phyloP scores from a whole-genome alignment of 2,113 vertebrate species.

The Plecturocebus donacophilus region DNA sequence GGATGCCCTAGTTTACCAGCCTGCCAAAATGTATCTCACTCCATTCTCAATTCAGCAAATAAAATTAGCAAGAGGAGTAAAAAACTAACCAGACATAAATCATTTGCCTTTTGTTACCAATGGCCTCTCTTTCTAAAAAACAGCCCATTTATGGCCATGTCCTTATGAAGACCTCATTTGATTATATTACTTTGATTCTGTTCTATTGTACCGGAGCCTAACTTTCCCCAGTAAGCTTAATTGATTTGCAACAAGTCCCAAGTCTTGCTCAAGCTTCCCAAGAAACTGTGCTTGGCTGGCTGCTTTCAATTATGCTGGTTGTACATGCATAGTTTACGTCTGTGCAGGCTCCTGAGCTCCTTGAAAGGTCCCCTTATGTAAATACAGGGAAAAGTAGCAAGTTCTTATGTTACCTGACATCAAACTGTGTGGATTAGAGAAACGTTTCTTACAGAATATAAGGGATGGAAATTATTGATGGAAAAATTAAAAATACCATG shows the following conservation, averaged over 20 bases:
- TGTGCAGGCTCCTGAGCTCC: not conserved
- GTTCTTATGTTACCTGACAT: constrained; percentile 41
- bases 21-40: not conserved
- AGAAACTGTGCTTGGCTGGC: not conserved
- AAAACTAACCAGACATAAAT: not conserved
- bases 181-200: not conserved
- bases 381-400: constrained; percentile 49
- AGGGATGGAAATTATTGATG: not conserved
- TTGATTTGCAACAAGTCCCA: not conserved
- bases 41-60: not conserved
- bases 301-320: constrained; percentile 62
- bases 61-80: not conserved
- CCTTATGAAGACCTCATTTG: not conserved
- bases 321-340: not conserved
- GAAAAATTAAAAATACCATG: not conserved
- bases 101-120: not conserved
- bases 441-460: not conserved
- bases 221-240: not conserved
- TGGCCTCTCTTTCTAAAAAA: not conserved
- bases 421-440: not conserved
- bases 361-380: constrained; percentile 19
- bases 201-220: not conserved
- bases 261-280: constrained; percentile 6
- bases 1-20: not conserved
- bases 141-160: not conserved